phyloP scores from a whole-genome alignment of 2,888 invertebrate genomes.

The Pomacea canaliculata region DNA sequence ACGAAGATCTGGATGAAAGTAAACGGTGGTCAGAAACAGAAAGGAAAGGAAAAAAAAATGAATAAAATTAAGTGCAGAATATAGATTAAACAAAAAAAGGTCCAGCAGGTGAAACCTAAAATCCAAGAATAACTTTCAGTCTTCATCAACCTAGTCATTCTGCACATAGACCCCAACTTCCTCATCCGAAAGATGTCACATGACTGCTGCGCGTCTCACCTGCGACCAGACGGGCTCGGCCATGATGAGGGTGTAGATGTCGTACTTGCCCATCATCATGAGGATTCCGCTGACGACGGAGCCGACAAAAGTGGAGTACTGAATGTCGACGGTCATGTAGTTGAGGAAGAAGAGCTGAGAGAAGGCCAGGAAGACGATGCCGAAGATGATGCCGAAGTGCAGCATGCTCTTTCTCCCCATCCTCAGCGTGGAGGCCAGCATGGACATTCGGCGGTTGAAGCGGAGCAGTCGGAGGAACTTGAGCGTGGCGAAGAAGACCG shows the following conservation, averaged over 20 bases:
- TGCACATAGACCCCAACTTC: too few species aligned
- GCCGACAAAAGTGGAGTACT: conserved; percentile 43
- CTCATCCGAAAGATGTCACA: too few species aligned
- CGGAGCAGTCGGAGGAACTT: conserved; percentile 72
- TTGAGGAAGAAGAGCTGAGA: conserved; percentile 67
- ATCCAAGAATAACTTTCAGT: too few species aligned
- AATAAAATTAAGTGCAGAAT: too few species aligned
- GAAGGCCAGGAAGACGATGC: conserved; percentile 67
- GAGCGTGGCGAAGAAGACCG: conserved; percentile 72
- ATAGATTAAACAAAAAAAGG: too few species aligned
- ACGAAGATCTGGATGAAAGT: conserved; percentile 54
- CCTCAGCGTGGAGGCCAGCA: conserved; percentile 63
- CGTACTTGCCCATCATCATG: conserved; percentile 69
- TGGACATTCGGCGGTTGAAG: conserved; percentile 70
- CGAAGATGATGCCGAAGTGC: conserved; percentile 67
- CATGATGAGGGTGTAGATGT: conserved; percentile 65
- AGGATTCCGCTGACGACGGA: conserved; percentile 63
- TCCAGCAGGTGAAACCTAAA: too few species aligned
- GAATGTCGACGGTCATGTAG: conserved; percentile 51
- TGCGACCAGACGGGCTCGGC: conserved; percentile 55
- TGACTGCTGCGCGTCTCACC: conserved; percentile 16
- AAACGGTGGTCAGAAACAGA: not conserved
- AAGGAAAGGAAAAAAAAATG: too few species aligned
- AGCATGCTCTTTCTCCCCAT: conserved; percentile 59
- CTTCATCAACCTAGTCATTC: too few species aligned